Conservation (phyloP, 1,140 invertebrate genomes). For the Lepidurus arcticus region DNA sequence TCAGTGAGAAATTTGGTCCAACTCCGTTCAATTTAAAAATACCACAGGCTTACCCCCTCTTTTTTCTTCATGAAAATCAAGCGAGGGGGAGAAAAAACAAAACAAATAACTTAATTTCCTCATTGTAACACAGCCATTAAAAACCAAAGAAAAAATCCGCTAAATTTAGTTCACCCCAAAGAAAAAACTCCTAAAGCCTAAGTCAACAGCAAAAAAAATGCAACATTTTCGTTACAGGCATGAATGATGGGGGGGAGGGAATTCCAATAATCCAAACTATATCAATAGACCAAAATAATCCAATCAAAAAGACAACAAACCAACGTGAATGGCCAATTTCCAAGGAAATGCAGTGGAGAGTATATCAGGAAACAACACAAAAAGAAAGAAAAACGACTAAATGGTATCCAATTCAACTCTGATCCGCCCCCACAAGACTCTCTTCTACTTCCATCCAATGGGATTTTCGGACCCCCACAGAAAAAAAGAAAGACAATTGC, state of each 20-base stretch:
- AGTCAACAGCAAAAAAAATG: conserved; percentile 16
- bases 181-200: background rate
- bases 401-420: background rate
- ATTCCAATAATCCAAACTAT: background rate
- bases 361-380: background rate
- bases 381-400: conserved; percentile 16
- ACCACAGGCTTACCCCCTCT: background rate
- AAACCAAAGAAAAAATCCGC: background rate
- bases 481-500: background rate
- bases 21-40: conserved; percentile 19
- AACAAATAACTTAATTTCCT: conserved; percentile 13
- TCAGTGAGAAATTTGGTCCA: conserved; percentile 19
- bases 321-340: background rate
- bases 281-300: background rate
- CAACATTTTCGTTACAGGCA: background rate
- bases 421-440: background rate
- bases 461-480: background rate
- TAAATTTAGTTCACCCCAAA: background rate
- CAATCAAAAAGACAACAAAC: background rate
- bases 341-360: background rate
- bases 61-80: background rate
- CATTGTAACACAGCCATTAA: background rate
- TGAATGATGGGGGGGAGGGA: background rate
- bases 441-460: background rate
- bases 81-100: background rate